A percentile compares a stretch with the other conserved stretches of the same genome.
phyloP scores from a whole-genome alignment of 2,888 invertebrate species.

The Caenorhabditis sp. region DNA sequence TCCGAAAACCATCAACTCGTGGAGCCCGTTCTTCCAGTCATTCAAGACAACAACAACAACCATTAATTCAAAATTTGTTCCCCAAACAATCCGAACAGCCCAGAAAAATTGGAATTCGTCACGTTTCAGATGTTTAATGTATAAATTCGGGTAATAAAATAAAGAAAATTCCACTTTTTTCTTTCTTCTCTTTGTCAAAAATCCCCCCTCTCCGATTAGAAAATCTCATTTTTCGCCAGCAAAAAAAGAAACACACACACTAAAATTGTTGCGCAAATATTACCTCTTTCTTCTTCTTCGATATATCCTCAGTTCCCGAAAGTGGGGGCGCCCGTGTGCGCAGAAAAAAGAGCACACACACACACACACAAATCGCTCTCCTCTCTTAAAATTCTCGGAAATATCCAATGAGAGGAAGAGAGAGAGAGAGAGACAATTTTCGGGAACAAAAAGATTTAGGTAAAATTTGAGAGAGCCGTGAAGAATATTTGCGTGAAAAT shows the following conservation, averaged over 20 bases:
- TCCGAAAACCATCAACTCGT: conserved; percentile 36
- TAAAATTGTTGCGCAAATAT: conserved; percentile 4
- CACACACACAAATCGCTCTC: background rate
- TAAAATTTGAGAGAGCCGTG: no score
- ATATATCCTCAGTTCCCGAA: conserved; percentile 6
- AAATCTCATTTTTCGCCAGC: background rate
- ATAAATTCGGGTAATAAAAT: no score
- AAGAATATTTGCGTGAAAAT: no score
- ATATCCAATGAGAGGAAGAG: conserved; percentile 10
- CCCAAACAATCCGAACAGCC: background rate
- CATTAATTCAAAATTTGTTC: background rate
- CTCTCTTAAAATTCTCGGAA: background rate
- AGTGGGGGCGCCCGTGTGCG: background rate
- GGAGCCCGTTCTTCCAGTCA: conserved; percentile 10
- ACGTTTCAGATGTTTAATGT: no score
- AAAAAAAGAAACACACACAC: background rate
- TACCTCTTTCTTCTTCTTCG: no score
- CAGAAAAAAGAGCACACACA: background rate
- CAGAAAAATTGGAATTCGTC: background rate
- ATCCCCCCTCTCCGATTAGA: background rate
- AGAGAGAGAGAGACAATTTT: background rate
- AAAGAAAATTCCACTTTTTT: background rate
- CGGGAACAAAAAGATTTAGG: conserved; percentile 2
- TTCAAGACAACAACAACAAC: background rate
- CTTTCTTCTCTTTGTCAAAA: background rate